Evolutionary conservation across 2,888 invertebrate genomes (phyloP), one percentile per base, ranked within the genome.

Genomic region (Heliconius ismenius): DNA sequence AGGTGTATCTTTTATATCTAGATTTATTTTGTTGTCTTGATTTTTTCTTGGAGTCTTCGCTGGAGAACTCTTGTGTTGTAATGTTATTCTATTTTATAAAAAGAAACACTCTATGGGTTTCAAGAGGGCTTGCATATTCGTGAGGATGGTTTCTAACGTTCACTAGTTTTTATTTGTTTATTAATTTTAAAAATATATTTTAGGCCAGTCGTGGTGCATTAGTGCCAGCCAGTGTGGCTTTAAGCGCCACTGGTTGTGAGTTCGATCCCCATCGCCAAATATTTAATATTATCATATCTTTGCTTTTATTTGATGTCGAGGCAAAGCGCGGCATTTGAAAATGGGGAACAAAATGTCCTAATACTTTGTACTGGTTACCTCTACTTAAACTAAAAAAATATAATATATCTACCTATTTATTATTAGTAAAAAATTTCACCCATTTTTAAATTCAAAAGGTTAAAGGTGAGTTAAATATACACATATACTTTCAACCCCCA

Each of bases 1-100:
- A 77, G 70, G 43, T 58, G 70, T 54, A 70, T 74, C 74, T 77
- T 74, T 72, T 58, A 39, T 65, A 39, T 36, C 36, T 60, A 62
- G 36, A 26, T 62, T 62, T 62, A 60, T 60, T 73, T 73, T 39
- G 36, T 60, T 62, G n/a, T 73, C 62, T 62, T 36, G 36, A 26
- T 15, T 60, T 39, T 58, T 62, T 73, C 60, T 73, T 39, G 15
- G 18, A 24, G 36, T 60, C 60, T 36, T 28, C 13, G 18, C 62
- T 60, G 4, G 26, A 60, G 32, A 60, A 60, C 10, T 72, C 39
- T 62, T 72, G 24, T 36, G 18, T 58, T 39, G 24, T 24, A 49
- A 36, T 72, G 32, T 69, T 69, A 69, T n/a, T 49, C 13, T 69
- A 32, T 54, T 28, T 69, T 69, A 54, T 69, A 28, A 69, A 54